Evolutionary conservation across 2,113 vertebrate genomes (phyloP).

Genomic region (human (Homo sapiens)): GRCh38 chr5:109369501-109370000

Average conservation of each 20-base stretch:
- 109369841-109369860: too few species aligned
- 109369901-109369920: too few species aligned
- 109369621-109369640: background rate
- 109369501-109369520: background rate
- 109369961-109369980: too few species aligned
- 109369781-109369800: too few species aligned
- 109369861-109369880: too few species aligned
- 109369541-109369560: conserved; percentile 10
- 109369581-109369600: conserved; percentile 19
- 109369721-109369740: conserved; percentile 1
- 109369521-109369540: background rate
- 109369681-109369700: conserved; percentile 11
- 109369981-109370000: too few species aligned
- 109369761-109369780: too few species aligned
- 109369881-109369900: too few species aligned
- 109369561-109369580: background rate
- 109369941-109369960: too few species aligned
- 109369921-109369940: too few species aligned
- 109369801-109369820: too few species aligned
- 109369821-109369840: too few species aligned
- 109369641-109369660: conserved; percentile 4
- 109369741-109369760: background rate
- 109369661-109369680: background rate
- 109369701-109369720: background rate
- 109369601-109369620: conserved; percentile 20